Percentiles rank a stretch among this genome's conserved stretches.
Conservation (phyloP, 2,888 invertebrate genomes). For the Eledona agricola region DNA sequence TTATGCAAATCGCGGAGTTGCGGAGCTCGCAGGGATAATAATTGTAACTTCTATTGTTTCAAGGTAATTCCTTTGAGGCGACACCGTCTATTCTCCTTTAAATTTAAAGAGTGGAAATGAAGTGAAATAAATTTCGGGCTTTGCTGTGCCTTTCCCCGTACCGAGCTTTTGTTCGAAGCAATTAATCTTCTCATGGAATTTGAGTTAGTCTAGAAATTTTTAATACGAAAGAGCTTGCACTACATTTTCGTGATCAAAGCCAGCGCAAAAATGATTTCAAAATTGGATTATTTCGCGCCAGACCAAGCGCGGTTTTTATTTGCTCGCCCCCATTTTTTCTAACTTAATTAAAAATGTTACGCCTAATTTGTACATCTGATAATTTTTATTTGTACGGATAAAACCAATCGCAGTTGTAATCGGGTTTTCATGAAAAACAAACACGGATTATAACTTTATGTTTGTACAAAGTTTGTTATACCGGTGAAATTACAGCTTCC, state of each 20-base stretch:
- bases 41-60: constrained; percentile 47
- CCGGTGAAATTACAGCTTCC: background rate
- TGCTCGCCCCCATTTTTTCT: constrained; percentile 11
- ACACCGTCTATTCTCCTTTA: constrained; percentile 43
- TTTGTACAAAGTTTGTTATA: constrained; percentile 4
- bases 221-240: constrained; percentile 9
- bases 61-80: constrained; percentile 42
- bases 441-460: constrained; percentile 7
- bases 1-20: constrained; percentile 8
- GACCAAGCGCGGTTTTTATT: constrained; percentile 8
- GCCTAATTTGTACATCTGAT: constrained; percentile 4
- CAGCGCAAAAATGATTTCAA: background rate
- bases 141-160: constrained; percentile 48
- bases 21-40: constrained; percentile 37
- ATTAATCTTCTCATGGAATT: constrained; percentile 48
- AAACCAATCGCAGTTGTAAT: constrained; percentile 23
- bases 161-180: constrained; percentile 46
- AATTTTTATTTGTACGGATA: constrained; percentile 14
- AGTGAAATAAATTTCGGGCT: constrained; percentile 48
- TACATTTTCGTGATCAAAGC: constrained; percentile 1
- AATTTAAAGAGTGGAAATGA: constrained; percentile 49
- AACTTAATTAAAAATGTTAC: constrained; percentile 21
- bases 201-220: constrained; percentile 23
- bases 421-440: constrained; percentile 29
- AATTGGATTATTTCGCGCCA: background rate